Base-by-base conservation (phyloP, 1,140 invertebrate genomes). In the Eupristina koningsbergeri region DNA sequence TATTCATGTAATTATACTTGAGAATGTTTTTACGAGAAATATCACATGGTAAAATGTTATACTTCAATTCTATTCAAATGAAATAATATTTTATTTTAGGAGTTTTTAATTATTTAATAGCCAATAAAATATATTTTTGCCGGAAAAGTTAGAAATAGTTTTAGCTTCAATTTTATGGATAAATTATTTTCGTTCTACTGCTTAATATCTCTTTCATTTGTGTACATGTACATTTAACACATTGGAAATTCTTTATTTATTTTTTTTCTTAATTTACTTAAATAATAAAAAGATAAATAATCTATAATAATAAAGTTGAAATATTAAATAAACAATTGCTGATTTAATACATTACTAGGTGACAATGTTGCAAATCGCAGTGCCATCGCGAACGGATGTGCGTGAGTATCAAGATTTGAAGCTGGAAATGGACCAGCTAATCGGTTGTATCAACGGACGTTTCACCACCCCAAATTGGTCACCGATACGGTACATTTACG, bases 401-500 rank as follows among this genome's bases (percentile, higher is more conserved):
- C 96, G 96, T 87, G 97, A 98, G 89, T 98, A 98, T 88, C 96
- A 97, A 87, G 97, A 98, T 86, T 92, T 98, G 71, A 98, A 98
- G 88, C 96, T 98, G 88, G 97, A 98, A 89, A 96, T 98, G 91
- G 97, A 98, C 90, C 96, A 98, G 89, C 89, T 98, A 50, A 96
- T 98, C 77, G 97, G 97, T 36, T 93, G 95, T 69, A 97, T 98
- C 63, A 98, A 97, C 88, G 97, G 97, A 36, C 94, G 95, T 29
- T 97, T 97, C 88, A 97, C 96, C 0, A 97, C 96, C 17, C 96
- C 97, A 1, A 97, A 97, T 89, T 98, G 97, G 97, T 97, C 96
- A 1, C 97, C 97, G 0, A 98, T 98, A 86, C 95, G 96, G 79
- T 98, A 98, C 88, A 98, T 98, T 87, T 98, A 97, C 89, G 97